Base-by-base conservation (phyloP, 2,797 vertebrate species). In the Apogon hyalosoma region DNA sequence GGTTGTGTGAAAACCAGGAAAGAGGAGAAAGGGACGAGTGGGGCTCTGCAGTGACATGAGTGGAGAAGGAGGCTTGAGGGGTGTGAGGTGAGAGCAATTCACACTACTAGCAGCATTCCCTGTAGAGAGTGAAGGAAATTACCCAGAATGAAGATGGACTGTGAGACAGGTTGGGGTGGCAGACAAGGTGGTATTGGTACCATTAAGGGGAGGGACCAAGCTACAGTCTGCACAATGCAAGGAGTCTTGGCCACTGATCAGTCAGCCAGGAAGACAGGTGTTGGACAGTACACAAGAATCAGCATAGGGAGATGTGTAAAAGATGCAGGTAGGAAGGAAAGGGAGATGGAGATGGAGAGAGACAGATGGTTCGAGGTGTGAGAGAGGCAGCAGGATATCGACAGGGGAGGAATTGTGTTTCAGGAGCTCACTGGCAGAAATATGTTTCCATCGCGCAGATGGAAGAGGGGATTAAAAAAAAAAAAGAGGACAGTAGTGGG, bases 311-410 rank as follows among this genome's bases (percentile, higher is more conserved):
- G 59, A 79, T 52, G 67, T 62, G 69, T 46, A 71, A 82, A 72
- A 82, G 69, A 84, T 49, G 53, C 68, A 79, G 52, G 50, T 41
- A 47, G 45, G 16, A 53, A 49, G 50, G 58, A 50, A 63, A 78
- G 84, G 86, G 88, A 89, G 90, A 90, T 87, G 15, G 56, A 49
- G 50, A 61, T 58, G 49, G 63, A 61, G 71, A 54, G 64, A 78
- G 84, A 87, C 88, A 89, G 90, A 90, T 88, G 86, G 89, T 84
- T 63, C 18, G 69, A 85, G 73, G 82, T 79, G 79, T 70, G 75
- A 78, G 73, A 68, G 75, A 78, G 77, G 72, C 70, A 72, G 82
- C 43, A 56, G 74, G 85, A 65, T 53, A 82, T 85, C 63, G 59
- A 87, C 86, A 75, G 64, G 87, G 87, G 85, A 87, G 77, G 83